These are phyloP conservation scores for Chondrilla cf. caribensis DNA, from an alignment of 37 sponge, comb jelly and placozoan species.

Conservation along the genomic window DNA sequence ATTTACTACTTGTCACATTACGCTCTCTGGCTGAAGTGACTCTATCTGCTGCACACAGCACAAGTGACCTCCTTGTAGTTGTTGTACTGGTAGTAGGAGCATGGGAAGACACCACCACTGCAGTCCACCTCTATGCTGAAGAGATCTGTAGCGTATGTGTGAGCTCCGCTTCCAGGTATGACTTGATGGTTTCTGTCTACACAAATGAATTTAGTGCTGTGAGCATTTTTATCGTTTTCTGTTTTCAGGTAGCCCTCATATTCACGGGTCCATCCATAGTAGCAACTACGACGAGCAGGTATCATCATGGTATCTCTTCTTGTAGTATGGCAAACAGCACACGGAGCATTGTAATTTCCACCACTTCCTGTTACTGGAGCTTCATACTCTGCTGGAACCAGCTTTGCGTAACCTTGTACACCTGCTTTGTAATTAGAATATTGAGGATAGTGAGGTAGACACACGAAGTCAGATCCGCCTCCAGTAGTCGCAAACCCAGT, in stretches of 20 bases:
- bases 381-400: conserved; percentile 12
- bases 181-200: neutral
- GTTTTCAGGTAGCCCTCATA: neutral
- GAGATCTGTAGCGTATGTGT: neutral
- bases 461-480: conserved; percentile 24
- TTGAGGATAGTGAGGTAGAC: conserved; percentile 2
- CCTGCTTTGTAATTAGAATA: neutral
- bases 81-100: too few relatives aligned
- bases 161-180: neutral
- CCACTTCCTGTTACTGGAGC: neutral
- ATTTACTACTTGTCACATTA: too few relatives aligned
- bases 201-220: neutral
- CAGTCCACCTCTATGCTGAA: too few relatives aligned
- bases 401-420: neutral
- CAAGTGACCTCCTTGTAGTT: too few relatives aligned
- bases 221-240: neutral
- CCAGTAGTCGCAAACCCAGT: neutral
- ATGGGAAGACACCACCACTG: too few relatives aligned
- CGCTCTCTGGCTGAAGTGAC: too few relatives aligned
- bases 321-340: conserved; percentile 4
- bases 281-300: neutral
- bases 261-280: conserved; percentile 6
- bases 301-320: conserved; percentile 17
- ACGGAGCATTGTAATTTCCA: neutral
- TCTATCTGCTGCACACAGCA: too few relatives aligned